phyloP scores from a whole-genome alignment of 2,888 invertebrate genomes.

The Pristionchus mayeri region DNA sequence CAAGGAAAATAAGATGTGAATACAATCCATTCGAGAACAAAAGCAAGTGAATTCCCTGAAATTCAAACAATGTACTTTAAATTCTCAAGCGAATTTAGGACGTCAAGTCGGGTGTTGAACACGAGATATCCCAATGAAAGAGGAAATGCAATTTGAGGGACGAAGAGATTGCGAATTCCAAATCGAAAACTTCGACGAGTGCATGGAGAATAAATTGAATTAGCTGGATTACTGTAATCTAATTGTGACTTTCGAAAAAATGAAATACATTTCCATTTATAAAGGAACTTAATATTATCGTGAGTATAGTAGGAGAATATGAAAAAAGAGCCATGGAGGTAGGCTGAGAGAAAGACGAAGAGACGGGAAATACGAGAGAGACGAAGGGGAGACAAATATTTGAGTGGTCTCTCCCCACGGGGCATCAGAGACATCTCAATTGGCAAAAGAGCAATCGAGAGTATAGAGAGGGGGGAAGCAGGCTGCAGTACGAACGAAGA shows the following conservation, averaged over 20 bases:
- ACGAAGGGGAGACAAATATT: constrained; percentile 30
- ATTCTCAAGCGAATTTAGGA: background rate
- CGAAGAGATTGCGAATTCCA: background rate
- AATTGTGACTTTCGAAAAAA: background rate
- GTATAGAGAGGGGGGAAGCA: background rate
- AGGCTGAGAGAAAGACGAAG: background rate
- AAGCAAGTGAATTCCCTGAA: background rate
- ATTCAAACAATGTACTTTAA: background rate
- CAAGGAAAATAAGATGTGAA: no score
- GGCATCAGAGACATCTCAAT: constrained; percentile 14
- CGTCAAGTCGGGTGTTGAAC: background rate
- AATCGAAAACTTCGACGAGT: background rate
- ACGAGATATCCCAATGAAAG: constrained; percentile 8
- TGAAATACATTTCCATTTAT: background rate
- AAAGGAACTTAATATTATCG: background rate
- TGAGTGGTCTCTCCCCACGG: constrained; percentile 4
- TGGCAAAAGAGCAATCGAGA: constrained; percentile 1
- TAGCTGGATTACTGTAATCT: background rate
- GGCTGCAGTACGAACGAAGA: background rate
- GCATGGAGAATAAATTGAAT: background rate
- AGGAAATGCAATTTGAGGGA: background rate
- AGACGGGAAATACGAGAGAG: constrained; percentile 8
- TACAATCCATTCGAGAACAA: background rate
- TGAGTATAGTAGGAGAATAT: background rate
- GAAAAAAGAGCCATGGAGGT: constrained; percentile 13